These are phyloP conservation scores for Paedocypris sp. DNA, from an alignment of 2,113 vertebrate species.

Conservation along the genomic window DNA sequence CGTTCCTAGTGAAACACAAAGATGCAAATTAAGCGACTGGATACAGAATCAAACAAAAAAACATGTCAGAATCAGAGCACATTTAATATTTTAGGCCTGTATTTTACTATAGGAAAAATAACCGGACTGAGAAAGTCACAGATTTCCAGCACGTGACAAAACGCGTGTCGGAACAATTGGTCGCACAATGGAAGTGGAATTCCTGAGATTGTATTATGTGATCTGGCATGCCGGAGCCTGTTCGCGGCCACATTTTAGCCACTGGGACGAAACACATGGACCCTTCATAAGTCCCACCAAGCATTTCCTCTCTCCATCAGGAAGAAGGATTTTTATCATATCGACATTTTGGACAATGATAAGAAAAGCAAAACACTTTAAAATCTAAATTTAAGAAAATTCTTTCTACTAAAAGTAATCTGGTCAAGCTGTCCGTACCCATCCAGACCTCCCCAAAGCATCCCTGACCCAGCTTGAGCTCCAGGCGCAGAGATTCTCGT, in stretches of 20 bases:
- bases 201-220: constrained; percentile 43
- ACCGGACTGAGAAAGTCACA: too few relatives aligned
- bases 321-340: too few relatives aligned
- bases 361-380: too few relatives aligned
- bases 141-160: background rate
- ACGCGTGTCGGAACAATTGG: background rate
- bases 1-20: constrained; percentile 61
- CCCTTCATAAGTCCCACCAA: constrained; percentile 9
- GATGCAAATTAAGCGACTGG: too few relatives aligned
- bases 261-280: constrained; percentile 37
- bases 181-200: constrained; percentile 33
- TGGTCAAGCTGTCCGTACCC: constrained; percentile 68
- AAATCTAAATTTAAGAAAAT: too few relatives aligned
- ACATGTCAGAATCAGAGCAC: too few relatives aligned
- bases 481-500: constrained; percentile 85
- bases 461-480: constrained; percentile 93
- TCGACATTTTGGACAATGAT: too few relatives aligned
- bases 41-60: background rate
- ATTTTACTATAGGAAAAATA: too few relatives aligned
- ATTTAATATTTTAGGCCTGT: too few relatives aligned
- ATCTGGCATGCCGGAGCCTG: constrained; percentile 46
- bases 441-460: constrained; percentile 99
- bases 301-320: background rate
- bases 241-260: constrained; percentile 41
- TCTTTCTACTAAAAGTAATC: too few relatives aligned